Conservation (phyloP, 1,140 invertebrate genomes). For the Steinernema khuongi region DNA sequence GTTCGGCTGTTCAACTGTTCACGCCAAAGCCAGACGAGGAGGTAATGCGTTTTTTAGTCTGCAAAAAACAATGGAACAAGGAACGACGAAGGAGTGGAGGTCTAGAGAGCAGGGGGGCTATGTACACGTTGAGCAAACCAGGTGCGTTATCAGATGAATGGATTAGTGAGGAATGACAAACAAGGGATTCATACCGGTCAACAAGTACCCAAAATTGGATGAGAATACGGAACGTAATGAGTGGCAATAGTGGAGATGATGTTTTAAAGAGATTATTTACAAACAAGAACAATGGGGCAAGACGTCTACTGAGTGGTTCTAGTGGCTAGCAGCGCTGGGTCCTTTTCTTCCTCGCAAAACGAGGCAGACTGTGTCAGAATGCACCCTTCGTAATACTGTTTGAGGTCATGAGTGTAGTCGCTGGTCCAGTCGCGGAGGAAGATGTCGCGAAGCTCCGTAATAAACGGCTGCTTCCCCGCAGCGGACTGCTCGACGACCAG, state of each 20-base stretch:
- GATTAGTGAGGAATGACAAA: neutral
- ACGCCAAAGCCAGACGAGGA: neutral
- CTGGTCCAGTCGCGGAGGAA: constrained; percentile 53
- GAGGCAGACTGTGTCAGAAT: constrained; percentile 28
- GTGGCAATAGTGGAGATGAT: neutral
- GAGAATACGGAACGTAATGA: neutral
- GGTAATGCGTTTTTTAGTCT: neutral
- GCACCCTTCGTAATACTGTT: constrained; percentile 48
- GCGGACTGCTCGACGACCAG: constrained; percentile 48
- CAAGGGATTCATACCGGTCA: neutral
- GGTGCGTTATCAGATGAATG: neutral
- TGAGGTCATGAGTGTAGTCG: constrained; percentile 47
- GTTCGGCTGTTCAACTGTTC: neutral
- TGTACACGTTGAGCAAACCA: constrained; percentile 10
- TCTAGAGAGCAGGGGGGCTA: neutral
- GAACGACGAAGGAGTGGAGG: neutral
- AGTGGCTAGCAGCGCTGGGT: constrained; percentile 41
- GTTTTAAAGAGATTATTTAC: neutral
- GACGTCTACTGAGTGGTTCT: neutral
- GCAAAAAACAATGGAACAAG: neutral
- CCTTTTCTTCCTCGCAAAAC: constrained; percentile 54
- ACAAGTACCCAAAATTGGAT: neutral
- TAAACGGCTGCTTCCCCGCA: constrained; percentile 15
- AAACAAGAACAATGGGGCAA: neutral
- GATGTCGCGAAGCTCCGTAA: constrained; percentile 26